Base-by-base conservation (phyloP, 2,888 invertebrate genomes). In the Prosopocoilus inquinatus region DNA sequence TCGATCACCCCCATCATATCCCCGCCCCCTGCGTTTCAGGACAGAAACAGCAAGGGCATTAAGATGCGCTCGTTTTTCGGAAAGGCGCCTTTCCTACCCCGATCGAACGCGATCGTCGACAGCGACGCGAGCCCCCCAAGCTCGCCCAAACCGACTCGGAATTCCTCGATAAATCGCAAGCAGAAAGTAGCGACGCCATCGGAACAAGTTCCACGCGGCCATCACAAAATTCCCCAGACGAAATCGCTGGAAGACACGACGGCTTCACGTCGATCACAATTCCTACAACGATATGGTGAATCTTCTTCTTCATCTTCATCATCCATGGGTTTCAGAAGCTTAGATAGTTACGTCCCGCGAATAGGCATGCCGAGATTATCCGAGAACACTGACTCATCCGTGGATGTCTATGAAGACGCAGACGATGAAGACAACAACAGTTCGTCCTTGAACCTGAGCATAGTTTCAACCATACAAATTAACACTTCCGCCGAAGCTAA, bases 11-110 rank as follows among this genome's bases (percentile, higher is more conserved):
- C 87, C 5, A 87, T 87, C 56, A 82, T 87, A 45, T 87, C 87
- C 11, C 87, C 87, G 8, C 87, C 87, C 1, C 86, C 85, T 8
- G 87, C 86, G 8, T 87, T 87, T 70, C 87, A 87, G 69, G 86
- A 86, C 62, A 77, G 62, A 68, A 60, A 54, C 15, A 56, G 56
- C 2, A 50, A 47, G 9, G 39, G 47, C 11, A 66, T 57, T 55
- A 75, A 68, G 63, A 61, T 67, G 45, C 70, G 74, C 3, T 67
- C 72, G 3, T 75, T 77, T 55, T 79, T 79, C 59, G 78, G 77
- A 0, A 81, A 80, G 66, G 72, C 79, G 1, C 81, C 81, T 2
- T 81, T 81, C 62, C 60, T 82, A 32, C 81, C 81, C 0, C 75
- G 82, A 39, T 81, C 82, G 1, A 79, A 82, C 60, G 82, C 82